Percentiles rank a stretch among this genome's conserved stretches.
Evolutionary conservation across 2,797 vertebrate species (phyloP).

Genomic region (Aplochiton taeniatus): DNA sequence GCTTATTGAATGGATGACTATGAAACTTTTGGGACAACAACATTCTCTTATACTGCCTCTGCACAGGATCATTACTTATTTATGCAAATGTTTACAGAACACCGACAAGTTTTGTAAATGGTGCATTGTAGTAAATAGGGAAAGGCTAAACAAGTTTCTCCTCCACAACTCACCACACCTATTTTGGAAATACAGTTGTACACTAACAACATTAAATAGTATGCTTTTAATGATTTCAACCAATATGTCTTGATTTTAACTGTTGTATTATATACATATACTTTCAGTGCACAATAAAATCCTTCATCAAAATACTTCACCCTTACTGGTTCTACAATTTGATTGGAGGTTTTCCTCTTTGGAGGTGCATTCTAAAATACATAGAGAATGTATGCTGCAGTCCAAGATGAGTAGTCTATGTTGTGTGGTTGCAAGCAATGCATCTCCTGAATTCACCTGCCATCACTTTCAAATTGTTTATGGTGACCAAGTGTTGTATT

Average conservation of each 20-base stretch:
- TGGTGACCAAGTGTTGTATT: conserved; percentile 1
- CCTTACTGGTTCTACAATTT: too few relatives aligned
- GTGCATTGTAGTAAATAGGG: conserved; percentile 11
- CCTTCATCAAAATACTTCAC: too few relatives aligned
- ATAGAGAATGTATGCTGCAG: neutral
- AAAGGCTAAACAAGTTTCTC: conserved; percentile 5
- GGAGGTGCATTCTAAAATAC: too few relatives aligned
- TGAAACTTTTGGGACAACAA: conserved; percentile 26
- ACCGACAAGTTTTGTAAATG: conserved; percentile 22
- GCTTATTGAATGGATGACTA: conserved; percentile 13
- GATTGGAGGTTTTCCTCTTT: too few relatives aligned
- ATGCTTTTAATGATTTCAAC: too few relatives aligned
- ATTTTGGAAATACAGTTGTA: neutral
- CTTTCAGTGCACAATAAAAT: too few relatives aligned
- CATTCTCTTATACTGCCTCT: conserved; percentile 32
- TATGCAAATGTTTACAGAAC: conserved; percentile 45
- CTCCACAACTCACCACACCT: neutral
- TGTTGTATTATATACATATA: too few relatives aligned
- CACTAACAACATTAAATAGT: neutral
- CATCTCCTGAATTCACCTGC: neutral
- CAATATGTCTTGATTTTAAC: too few relatives aligned
- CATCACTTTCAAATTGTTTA: neutral
- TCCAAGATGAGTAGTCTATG: neutral
- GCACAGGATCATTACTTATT: conserved; percentile 28
- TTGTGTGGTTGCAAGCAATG: neutral